A percentile compares a stretch with the other conserved stretches of the same genome.
These are phyloP conservation scores for Mirounga angustirostris DNA, from an alignment of 2,113 vertebrate species.

Conservation along the genomic window DNA sequence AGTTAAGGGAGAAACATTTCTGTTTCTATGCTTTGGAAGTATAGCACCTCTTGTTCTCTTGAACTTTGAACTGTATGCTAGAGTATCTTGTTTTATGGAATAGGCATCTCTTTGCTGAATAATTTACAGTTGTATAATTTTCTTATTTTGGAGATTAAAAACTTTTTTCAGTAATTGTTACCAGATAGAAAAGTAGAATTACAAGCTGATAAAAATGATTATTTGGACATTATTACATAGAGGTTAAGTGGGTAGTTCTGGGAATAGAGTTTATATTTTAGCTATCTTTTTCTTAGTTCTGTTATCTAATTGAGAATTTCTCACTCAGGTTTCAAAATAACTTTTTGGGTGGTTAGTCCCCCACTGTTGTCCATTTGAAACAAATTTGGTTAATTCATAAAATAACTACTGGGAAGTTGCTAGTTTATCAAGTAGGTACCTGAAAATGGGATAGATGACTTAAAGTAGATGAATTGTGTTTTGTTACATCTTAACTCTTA, in stretches of 20 bases:
- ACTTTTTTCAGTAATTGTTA: slow-evolving; percentile 23
- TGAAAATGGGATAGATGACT: not conserved
- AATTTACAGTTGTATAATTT: not conserved
- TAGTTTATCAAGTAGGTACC: not conserved
- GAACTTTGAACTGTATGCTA: not conserved
- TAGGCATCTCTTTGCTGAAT: not conserved
- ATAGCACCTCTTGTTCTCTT: not conserved
- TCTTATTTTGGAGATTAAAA: not conserved
- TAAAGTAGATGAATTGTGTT: not conserved
- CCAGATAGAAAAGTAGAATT: not conserved
- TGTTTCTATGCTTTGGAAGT: not conserved
- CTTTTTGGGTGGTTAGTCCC: not conserved
- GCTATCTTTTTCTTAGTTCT: not conserved
- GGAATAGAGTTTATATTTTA: slow-evolving; percentile 4
- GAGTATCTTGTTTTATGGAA: slow-evolving; percentile 18
- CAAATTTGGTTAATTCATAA: not conserved
- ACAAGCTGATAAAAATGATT: not conserved
- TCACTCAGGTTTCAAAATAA: not conserved
- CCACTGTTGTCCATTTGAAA: not conserved
- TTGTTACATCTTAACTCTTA: not conserved
- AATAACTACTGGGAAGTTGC: not conserved
- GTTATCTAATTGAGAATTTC: slow-evolving; percentile 29
- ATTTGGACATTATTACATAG: not conserved
- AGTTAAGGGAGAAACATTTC: not conserved
- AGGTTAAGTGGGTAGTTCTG: not conserved